Conservation (phyloP, 2,113 vertebrate species). For the Mormyrus lacerda region DNA sequence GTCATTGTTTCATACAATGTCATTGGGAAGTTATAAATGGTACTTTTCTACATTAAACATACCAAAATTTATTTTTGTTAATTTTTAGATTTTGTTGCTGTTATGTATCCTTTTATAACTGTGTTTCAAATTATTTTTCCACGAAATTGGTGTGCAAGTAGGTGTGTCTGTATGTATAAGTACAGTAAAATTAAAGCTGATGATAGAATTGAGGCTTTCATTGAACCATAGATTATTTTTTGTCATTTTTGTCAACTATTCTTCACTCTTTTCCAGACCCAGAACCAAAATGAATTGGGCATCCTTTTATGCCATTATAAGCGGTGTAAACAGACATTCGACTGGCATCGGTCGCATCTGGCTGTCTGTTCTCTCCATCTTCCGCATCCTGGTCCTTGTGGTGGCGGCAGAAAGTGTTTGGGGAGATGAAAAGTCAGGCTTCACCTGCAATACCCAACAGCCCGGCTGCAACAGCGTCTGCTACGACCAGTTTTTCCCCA, state of each 20-base stretch:
- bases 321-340: slow-evolving; percentile 93
- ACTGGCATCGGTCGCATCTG: slow-evolving; percentile 91
- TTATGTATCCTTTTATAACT: neutral
- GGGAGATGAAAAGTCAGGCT: slow-evolving; percentile 91
- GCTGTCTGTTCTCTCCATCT: slow-evolving; percentile 98
- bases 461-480: slow-evolving; percentile 96
- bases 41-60: neutral
- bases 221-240: neutral
- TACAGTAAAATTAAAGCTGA: neutral
- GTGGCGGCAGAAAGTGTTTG: slow-evolving; percentile 94
- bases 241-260: neutral
- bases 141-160: neutral
- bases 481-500: slow-evolving; percentile 95
- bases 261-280: slow-evolving; percentile 60
- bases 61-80: neutral
- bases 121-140: neutral
- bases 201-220: neutral
- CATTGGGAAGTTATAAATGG: neutral
- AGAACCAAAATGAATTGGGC: slow-evolving; percentile 94
- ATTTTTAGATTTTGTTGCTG: neutral
- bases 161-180: neutral
- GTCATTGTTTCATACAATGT: neutral
- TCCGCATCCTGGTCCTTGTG: slow-evolving; percentile 92
- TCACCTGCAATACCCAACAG: slow-evolving; percentile 96
- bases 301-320: slow-evolving; percentile 86